Evolutionary conservation across 92 coral and sea anemone genomes (phyloP).

Genomic region (Palythoa grandis): DNA sequence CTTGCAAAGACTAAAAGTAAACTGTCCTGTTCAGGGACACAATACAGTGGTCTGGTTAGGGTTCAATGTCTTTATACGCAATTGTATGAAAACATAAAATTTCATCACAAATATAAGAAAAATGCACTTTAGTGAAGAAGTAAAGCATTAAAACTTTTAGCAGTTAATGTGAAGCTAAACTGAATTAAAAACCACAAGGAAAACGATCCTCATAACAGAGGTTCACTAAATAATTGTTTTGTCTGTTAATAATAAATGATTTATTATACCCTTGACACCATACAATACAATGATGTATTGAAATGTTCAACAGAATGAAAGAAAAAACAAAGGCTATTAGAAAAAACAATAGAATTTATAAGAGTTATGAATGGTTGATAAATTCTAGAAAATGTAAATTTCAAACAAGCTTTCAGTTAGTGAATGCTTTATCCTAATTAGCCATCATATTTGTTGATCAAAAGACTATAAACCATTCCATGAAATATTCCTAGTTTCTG

Average conservation of each 20-base stretch:
- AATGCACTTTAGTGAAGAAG: neutral
- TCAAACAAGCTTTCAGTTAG: neutral
- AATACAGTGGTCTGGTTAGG: no score
- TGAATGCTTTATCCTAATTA: neutral
- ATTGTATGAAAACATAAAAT: neutral
- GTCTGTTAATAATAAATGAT: conserved; percentile 21
- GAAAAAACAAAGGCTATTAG: conserved; percentile 3
- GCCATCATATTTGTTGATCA: neutral
- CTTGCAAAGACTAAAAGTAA: no score
- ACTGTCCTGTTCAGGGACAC: no score
- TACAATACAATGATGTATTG: neutral
- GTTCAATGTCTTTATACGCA: no score
- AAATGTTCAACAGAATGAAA: conserved; percentile 3
- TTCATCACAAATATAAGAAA: neutral
- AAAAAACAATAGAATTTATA: neutral
- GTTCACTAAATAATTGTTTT: conserved; percentile 2
- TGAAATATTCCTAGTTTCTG: neutral
- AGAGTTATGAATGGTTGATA: conserved; percentile 1
- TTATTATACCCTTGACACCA: neutral
- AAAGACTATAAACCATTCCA: neutral
- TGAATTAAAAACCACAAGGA: neutral
- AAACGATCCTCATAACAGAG: conserved; percentile 1
- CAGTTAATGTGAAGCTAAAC: conserved; percentile 1
- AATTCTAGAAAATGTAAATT: conserved; percentile 17
- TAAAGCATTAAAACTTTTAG: neutral